These are phyloP conservation scores for Parascotia fuliginaria DNA, from an alignment of 2,888 invertebrate genomes.

Conservation along the genomic window DNA sequence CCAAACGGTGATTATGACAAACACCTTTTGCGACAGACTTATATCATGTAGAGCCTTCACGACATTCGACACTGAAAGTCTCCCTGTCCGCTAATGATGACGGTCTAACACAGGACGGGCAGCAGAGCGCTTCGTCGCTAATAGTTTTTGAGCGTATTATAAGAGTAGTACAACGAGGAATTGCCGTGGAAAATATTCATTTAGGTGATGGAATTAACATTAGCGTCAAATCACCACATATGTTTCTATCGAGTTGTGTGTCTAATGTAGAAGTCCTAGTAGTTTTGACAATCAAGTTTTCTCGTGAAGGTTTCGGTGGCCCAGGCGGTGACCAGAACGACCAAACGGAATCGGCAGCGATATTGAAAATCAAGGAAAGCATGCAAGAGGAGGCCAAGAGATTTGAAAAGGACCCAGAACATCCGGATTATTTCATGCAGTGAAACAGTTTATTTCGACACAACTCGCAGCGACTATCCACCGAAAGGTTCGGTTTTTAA, in stretches of 20 bases:
- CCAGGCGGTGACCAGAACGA: conserved; percentile 88
- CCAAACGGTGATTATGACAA: no score
- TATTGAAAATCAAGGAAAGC: conserved; percentile 99
- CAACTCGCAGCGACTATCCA: conserved; percentile 36
- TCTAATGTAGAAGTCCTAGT: conserved; percentile 17
- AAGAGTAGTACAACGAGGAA: no score
- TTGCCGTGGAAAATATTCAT: no score
- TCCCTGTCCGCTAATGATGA: no score
- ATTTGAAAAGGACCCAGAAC: conserved; percentile 98
- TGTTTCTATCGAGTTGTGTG: conserved; percentile 13
- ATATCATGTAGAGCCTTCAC: no score
- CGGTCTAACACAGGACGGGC: no score
- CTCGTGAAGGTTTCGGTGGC: conserved; percentile 76
- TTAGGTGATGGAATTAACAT: neutral
- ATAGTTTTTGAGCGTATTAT: no score
- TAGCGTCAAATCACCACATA: neutral
- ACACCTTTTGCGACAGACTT: no score
- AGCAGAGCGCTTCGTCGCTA: no score
- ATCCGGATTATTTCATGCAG: conserved; percentile 99
- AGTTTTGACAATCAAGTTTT: conserved; percentile 25
- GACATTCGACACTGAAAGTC: no score
- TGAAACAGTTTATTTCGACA: conserved; percentile 77
- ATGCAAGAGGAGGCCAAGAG: conserved; percentile 99
- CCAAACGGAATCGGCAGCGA: conserved; percentile 99
- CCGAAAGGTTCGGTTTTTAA: conserved; percentile 27